These are phyloP conservation scores for Lagria hirta DNA, from an alignment of 2,888 invertebrate species.

Conservation along the genomic window DNA sequence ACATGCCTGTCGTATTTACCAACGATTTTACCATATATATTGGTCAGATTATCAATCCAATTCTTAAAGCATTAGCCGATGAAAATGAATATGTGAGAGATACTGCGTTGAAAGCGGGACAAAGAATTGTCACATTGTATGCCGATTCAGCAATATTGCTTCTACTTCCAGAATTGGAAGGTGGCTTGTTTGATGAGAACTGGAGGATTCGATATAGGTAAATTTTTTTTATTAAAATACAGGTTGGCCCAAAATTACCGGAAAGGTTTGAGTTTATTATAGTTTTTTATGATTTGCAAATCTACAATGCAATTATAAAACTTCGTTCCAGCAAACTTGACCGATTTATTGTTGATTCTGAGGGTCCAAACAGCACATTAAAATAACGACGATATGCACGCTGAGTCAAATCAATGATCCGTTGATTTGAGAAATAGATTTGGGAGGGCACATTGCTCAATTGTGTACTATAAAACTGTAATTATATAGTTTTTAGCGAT, in stretches of 20 bases:
- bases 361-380: too few relatives aligned
- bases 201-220: constrained; percentile 88
- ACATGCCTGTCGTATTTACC: constrained; percentile 96
- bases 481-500: too few relatives aligned
- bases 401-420: too few relatives aligned
- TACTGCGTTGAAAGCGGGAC: constrained; percentile 94
- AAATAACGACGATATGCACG: too few relatives aligned
- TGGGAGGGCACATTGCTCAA: too few relatives aligned
- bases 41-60: constrained; percentile 93
- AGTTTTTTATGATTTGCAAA: constrained; percentile 2
- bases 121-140: constrained; percentile 94
- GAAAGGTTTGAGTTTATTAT: too few relatives aligned
- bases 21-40: constrained; percentile 90
- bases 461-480: too few relatives aligned
- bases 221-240: not conserved
- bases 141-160: constrained; percentile 93
- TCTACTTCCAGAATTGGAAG: constrained; percentile 89
- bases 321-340: too few relatives aligned
- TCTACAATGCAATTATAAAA: not conserved
- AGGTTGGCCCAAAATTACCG: too few relatives aligned
- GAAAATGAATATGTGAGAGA: constrained; percentile 99
- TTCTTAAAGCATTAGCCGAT: constrained; percentile 95
- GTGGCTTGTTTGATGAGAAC: constrained; percentile 95
- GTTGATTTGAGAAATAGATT: too few relatives aligned
- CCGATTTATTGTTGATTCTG: too few relatives aligned